phyloP scores from a whole-genome alignment of 2,888 invertebrate species.

The Apotomis betuletana region DNA sequence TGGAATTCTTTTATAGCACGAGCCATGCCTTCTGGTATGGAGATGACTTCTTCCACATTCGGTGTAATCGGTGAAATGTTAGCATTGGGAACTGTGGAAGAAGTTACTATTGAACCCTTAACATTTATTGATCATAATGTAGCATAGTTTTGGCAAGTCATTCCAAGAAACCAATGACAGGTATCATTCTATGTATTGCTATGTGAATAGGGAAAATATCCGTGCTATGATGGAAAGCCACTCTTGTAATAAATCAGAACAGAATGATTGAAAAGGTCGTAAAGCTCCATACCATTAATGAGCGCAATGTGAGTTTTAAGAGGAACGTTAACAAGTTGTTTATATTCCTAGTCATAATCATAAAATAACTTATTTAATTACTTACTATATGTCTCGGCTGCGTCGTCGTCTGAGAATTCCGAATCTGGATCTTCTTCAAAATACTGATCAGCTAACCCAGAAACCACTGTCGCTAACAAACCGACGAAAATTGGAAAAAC shows the following conservation, averaged over 20 bases:
- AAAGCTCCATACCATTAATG: no score
- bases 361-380: not conserved
- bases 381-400: not conserved
- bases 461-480: not conserved
- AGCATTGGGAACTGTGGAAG: conserved; percentile 2
- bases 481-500: not conserved
- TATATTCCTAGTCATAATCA: not conserved
- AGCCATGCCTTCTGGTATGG: conserved; percentile 46
- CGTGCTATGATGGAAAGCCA: no score
- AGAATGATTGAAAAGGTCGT: no score
- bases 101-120: not conserved
- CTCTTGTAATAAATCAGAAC: no score
- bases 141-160: no score
- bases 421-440: not conserved
- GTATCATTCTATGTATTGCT: no score
- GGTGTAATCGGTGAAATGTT: not conserved
- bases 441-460: not conserved
- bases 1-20: conserved; percentile 52
- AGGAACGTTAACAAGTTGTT: no score
- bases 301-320: no score
- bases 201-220: no score
- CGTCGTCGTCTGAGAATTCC: not conserved
- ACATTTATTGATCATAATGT: no score
- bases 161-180: no score
- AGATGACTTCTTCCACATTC: not conserved